Percentiles rank a stretch among this genome's conserved stretches.
These are phyloP conservation scores for Parazoanthus atlanticus DNA, from an alignment of 92 coral and sea anemone genomes.

Conservation along the genomic window DNA sequence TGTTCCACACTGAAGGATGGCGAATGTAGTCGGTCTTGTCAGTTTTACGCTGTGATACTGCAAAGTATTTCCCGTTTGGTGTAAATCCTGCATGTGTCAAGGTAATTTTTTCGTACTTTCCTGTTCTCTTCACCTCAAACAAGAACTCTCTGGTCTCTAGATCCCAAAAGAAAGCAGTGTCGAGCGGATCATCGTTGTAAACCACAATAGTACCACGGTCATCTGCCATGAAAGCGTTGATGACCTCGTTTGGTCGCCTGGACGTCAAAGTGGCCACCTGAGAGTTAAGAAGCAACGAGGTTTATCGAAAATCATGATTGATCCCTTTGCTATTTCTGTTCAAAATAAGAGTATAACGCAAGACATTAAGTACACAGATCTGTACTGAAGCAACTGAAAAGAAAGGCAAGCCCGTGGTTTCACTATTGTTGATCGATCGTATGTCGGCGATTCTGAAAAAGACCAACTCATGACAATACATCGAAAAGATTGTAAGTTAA, in stretches of 20 bases:
- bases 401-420: no score
- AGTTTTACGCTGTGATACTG: constrained; percentile 49
- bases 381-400: no score
- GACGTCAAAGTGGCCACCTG: constrained; percentile 60
- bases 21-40: constrained; percentile 56
- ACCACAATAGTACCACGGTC: constrained; percentile 64
- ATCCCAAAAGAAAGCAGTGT: constrained; percentile 71
- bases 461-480: no score
- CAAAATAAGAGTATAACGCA: no score
- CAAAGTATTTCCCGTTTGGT: constrained; percentile 70
- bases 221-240: constrained; percentile 66
- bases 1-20: constrained; percentile 72
- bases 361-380: no score
- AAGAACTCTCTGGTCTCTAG: constrained; percentile 65
- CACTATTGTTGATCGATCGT: no score
- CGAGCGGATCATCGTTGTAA: constrained; percentile 58
- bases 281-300: background rate
- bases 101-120: constrained; percentile 45
- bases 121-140: constrained; percentile 61
- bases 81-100: constrained; percentile 70
- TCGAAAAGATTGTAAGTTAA: no score
- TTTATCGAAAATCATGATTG: background rate
- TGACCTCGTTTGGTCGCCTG: constrained; percentile 48
- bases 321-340: no score
- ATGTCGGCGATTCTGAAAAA: no score